Percentiles rank a stretch among this genome's conserved stretches.
phyloP scores from a whole-genome alignment of 1,140 invertebrate species.

The Drosophila subpulchrella region DNA sequence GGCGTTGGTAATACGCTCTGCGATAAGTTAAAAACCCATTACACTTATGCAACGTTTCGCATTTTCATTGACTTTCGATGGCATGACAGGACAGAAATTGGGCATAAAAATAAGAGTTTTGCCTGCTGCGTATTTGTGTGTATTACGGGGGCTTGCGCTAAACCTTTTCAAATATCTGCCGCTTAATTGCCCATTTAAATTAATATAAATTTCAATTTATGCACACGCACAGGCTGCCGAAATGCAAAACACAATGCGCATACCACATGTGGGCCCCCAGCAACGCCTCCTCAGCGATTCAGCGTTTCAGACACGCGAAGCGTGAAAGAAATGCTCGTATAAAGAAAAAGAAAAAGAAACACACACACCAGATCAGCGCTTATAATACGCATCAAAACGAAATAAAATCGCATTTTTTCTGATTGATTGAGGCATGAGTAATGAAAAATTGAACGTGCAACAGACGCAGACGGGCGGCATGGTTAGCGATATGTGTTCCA shows the following conservation, averaged over 20 bases:
- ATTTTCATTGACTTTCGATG: constrained; percentile 60
- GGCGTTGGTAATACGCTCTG: constrained; percentile 13
- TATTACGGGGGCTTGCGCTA: constrained; percentile 48
- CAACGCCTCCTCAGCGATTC: constrained; percentile 23
- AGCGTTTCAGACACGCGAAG: constrained; percentile 44
- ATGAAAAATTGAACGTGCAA: constrained; percentile 79
- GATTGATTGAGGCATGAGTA: constrained; percentile 83
- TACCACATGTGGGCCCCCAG: constrained; percentile 64
- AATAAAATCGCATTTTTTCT: constrained; percentile 81
- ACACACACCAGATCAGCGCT: constrained; percentile 65
- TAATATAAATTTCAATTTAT: constrained; percentile 80
- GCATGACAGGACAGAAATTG: constrained; percentile 55
- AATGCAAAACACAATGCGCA: constrained; percentile 69
- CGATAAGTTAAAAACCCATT: constrained; percentile 22
- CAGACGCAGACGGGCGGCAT: constrained; percentile 46
- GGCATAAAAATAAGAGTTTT: constrained; percentile 21
- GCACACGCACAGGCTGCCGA: constrained; percentile 24
- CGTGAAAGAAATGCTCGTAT: constrained; percentile 71
- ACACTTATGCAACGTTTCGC: constrained; percentile 37
- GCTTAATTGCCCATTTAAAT: constrained; percentile 79
- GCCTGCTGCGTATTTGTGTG: constrained; percentile 31
- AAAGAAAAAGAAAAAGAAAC: constrained; percentile 37
- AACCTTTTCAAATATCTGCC: constrained; percentile 67
- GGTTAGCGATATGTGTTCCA: constrained; percentile 65
- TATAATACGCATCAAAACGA: constrained; percentile 82